Evolutionary conservation across 2,113 vertebrate genomes (phyloP).

Genomic region (Eleginops maclovinus): DNA sequence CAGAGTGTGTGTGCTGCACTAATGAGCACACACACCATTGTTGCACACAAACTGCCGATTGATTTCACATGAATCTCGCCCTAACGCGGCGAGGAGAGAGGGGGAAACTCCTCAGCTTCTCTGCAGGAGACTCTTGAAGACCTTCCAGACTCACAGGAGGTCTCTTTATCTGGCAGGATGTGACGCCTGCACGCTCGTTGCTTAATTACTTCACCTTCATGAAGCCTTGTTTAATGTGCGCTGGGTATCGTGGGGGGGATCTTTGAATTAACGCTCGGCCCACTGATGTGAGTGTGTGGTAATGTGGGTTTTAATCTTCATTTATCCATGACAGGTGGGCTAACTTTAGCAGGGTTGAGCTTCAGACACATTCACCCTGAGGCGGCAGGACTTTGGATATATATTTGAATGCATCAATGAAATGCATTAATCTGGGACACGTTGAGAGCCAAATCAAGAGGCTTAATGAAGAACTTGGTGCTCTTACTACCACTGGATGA

Average conservation of each 20-base stretch:
- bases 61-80: constrained; percentile 75
- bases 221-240: constrained; percentile 70
- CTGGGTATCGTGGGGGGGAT: constrained; percentile 59
- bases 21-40: constrained; percentile 77
- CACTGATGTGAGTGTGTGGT: constrained; percentile 35
- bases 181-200: constrained; percentile 26
- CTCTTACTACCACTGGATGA: too few relatives aligned
- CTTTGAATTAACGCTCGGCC: constrained; percentile 71
- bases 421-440: too few relatives aligned
- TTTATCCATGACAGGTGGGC: background rate
- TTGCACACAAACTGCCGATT: constrained; percentile 71
- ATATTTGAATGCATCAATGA: too few relatives aligned
- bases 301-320: constrained; percentile 26
- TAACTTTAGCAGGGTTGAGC: background rate
- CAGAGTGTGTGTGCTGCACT: constrained; percentile 67
- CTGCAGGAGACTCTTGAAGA: constrained; percentile 58
- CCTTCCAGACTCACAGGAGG: constrained; percentile 52
- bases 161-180: constrained; percentile 50
- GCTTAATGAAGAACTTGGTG: too few relatives aligned
- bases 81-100: constrained; percentile 56
- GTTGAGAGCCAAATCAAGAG: too few relatives aligned
- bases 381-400: background rate
- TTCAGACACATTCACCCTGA: background rate
- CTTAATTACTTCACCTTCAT: constrained; percentile 55
- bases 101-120: constrained; percentile 46